A percentile compares a stretch with the other conserved stretches of the same genome.
Evolutionary conservation across 2,888 invertebrate species (phyloP).

Genomic region (Polydrusus cervinus): DNA sequence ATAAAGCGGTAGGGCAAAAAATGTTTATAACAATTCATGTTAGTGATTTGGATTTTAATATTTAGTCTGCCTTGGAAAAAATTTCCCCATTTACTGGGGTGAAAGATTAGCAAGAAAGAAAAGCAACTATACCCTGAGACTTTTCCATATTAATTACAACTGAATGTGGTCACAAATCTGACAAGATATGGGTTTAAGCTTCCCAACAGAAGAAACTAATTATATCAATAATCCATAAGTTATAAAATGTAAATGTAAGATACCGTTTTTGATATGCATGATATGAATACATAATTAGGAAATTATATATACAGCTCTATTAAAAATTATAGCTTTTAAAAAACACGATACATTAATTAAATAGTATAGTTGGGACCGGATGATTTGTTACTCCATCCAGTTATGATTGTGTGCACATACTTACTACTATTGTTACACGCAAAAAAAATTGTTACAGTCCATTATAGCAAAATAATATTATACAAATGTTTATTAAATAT

Average conservation of each 20-base stretch:
- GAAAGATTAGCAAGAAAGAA: no score
- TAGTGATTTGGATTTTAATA: no score
- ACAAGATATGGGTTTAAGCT: background rate
- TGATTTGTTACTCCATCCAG: background rate
- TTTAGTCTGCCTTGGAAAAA: no score
- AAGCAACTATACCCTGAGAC: no score
- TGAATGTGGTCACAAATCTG: constrained; percentile 8
- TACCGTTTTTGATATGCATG: background rate
- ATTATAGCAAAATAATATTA: no score
- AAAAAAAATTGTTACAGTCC: background rate
- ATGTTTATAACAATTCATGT: no score
- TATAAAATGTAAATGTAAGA: background rate
- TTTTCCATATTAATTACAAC: no score
- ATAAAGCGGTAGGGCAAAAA: no score
- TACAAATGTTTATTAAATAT: no score
- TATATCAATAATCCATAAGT: background rate
- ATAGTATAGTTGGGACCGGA: no score
- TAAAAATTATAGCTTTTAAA: constrained; percentile 1
- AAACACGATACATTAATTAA: constrained; percentile 1
- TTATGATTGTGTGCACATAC: background rate
- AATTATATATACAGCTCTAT: constrained; percentile 5
- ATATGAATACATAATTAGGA: constrained; percentile 15
- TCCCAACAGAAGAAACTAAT: background rate
- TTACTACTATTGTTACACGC: background rate
- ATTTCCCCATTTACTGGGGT: no score